Evolutionary conservation across 2,888 invertebrate genomes (phyloP).

Genomic region (Dynastes tityus): DNA sequence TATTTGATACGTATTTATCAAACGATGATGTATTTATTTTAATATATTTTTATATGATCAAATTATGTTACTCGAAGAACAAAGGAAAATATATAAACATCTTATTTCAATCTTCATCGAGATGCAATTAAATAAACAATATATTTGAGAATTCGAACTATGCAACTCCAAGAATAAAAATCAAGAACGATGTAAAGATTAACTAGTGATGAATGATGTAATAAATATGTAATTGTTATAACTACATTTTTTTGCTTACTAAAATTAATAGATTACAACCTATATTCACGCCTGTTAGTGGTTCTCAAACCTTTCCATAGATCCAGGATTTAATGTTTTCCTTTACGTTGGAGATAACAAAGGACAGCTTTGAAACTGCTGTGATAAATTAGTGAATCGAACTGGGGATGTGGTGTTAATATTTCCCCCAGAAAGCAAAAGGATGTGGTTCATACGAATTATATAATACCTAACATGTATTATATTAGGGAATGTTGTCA

Average conservation of each 20-base stretch:
- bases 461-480: conserved; percentile 17
- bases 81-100: neutral
- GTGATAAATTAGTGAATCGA: too few relatives aligned
- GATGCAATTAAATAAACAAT: neutral
- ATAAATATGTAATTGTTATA: conserved; percentile 11
- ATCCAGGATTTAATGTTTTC: too few relatives aligned
- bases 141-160: too few relatives aligned
- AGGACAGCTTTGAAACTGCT: too few relatives aligned
- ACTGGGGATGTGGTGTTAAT: neutral
- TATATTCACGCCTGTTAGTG: neutral
- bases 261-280: neutral
- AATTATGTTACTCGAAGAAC: conserved; percentile 15
- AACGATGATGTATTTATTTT: conserved; percentile 41
- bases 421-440: neutral
- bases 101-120: neutral
- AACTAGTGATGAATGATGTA: conserved; percentile 21
- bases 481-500: conserved; percentile 42
- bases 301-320: neutral
- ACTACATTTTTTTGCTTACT: neutral
- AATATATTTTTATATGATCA: conserved; percentile 46
- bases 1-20: too few relatives aligned
- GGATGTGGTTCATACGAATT: neutral
- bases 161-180: neutral
- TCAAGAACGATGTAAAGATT: conserved; percentile 17
- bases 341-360: too few relatives aligned